Conservation (phyloP, 2,888 invertebrate genomes). For the Apamea monoglypha region DNA sequence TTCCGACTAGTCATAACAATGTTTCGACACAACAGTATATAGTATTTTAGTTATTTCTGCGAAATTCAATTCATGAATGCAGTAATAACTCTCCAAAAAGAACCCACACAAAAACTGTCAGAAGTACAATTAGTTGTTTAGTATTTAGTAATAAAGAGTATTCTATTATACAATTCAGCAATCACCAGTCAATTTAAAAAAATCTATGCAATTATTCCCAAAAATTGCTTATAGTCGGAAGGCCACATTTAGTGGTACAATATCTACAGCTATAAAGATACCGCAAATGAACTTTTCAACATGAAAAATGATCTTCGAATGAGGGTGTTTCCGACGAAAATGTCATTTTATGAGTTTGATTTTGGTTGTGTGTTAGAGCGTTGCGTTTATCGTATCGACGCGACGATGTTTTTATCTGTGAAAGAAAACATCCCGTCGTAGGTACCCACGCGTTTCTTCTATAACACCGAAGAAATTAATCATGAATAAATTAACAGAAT, state of each 20-base stretch:
- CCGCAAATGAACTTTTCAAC: constrained; percentile 32
- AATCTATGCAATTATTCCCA: background rate
- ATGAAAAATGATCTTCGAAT: constrained; percentile 37
- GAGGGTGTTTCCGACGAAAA: constrained; percentile 41
- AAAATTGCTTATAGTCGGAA: background rate
- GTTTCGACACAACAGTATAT: background rate
- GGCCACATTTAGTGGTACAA: constrained; percentile 8
- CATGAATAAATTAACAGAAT: background rate
- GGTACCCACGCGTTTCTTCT: background rate
- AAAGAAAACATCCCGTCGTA: background rate
- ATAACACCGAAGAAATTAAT: background rate
- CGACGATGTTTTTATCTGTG: constrained; percentile 3
- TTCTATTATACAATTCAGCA: no score
- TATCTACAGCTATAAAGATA: constrained; percentile 24
- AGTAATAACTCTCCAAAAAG: background rate
- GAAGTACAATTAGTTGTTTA: no score
- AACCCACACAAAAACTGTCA: background rate
- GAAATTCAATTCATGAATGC: background rate
- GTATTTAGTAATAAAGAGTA: no score
- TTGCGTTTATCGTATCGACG: constrained; percentile 24
- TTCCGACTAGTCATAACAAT: background rate
- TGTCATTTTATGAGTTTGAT: constrained; percentile 31
- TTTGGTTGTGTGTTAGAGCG: constrained; percentile 12
- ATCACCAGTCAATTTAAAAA: background rate
- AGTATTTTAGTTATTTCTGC: background rate